phyloP scores from a whole-genome alignment of 2,797 vertebrate species.

The Periparus ater region DNA sequence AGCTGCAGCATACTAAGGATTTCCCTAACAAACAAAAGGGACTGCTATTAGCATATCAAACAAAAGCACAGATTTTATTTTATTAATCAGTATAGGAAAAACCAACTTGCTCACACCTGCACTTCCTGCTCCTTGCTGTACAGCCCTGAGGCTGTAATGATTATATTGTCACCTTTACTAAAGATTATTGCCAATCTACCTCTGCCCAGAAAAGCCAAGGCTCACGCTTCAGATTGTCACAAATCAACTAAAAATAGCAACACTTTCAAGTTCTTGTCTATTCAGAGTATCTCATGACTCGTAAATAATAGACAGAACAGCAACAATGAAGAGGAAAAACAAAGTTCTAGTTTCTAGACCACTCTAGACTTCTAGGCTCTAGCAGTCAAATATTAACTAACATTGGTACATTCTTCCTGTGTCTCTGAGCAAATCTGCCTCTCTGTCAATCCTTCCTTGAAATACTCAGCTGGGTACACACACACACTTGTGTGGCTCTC shows the following conservation, averaged over 20 bases:
- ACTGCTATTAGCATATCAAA: background rate
- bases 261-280: background rate
- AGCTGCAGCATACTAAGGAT: background rate
- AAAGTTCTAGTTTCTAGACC: background rate
- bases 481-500: background rate
- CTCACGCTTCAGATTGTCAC: background rate
- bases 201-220: background rate
- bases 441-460: background rate
- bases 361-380: background rate
- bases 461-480: background rate
- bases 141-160: background rate
- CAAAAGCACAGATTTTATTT: background rate
- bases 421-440: background rate
- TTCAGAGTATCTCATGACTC: background rate
- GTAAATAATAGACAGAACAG: background rate
- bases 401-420: background rate
- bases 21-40: background rate
- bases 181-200: background rate
- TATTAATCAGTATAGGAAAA: background rate
- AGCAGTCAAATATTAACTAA: background rate
- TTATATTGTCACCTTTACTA: background rate
- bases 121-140: background rate
- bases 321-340: background rate
- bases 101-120: background rate
- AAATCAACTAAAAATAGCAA: background rate